Base-by-base conservation (phyloP, 2,797 vertebrate species). In the Anabacerthia variegaticeps region DNA sequence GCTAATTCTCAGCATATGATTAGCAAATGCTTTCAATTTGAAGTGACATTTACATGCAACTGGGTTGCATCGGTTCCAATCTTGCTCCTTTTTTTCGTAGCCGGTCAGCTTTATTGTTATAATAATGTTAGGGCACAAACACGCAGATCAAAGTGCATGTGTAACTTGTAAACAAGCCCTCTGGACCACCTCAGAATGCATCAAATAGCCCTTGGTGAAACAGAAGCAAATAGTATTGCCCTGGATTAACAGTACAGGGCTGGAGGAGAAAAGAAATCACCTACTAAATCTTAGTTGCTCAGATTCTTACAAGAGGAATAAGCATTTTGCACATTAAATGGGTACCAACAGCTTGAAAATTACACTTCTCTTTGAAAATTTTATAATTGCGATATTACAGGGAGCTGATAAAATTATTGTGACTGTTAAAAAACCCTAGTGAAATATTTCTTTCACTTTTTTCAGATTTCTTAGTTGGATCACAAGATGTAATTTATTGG, bases 341-440 rank as follows among this genome's bases (percentile, higher is more conserved):
- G 18, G 16, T 41, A 95, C 54, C 27, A 67, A 51, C 17, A 74
- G 41, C 34, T 93, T 76, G 48, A 94, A 94, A 94, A 94, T 74
- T 49, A 78, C 27, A 84, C 39, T 95, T 92, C 41, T 46, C 51
- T 34, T 91, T 15, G 13, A 84, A 76, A 92, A 86, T 79, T 39
- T 76, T 67, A 37, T 77, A 65, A 79, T 67, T 41, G 17, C 20
- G 52, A 7, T 23, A 79, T 77, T 79, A 84, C 39, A 76, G 62
- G 22, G 26, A 80, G 28, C 34, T 80, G 39, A 66, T 43, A 85
- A 81, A 92, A 95, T 67, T 73, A 77, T n/a, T 3, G 4, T 41
- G 55, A 79, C 44, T 77, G 55, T 34, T 10, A 65, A 85, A 89
- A 65, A 76, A 27, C 0, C 12, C 28, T 43, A 63, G 48, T 21